Conservation (phyloP, 2,797 vertebrate species). For the Microctenopoma steveboyesi region DNA sequence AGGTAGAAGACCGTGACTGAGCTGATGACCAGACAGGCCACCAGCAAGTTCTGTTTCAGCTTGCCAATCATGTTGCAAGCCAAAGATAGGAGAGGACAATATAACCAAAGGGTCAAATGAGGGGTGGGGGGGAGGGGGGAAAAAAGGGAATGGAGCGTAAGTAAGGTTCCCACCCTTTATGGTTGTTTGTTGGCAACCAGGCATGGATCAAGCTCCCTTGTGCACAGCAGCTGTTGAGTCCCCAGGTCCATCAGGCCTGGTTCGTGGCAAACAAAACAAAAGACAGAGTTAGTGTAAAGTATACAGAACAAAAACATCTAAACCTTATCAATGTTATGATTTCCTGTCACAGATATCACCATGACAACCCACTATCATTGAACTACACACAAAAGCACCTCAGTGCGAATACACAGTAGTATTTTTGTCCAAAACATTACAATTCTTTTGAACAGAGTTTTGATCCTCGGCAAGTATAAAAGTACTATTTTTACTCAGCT, state of each 20-base stretch:
- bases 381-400: conserved; percentile 2
- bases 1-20: conserved; percentile 95
- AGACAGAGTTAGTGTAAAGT: conserved; percentile 10
- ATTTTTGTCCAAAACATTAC: no score
- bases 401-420: conserved; percentile 8
- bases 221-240: conserved; percentile 67
- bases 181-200: conserved; percentile 64
- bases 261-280: conserved; percentile 47
- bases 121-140: conserved; percentile 25
- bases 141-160: conserved; percentile 35
- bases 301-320: conserved; percentile 3
- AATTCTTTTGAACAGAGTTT: not conserved
- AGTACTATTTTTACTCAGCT: not conserved
- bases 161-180: conserved; percentile 70
- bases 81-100: conserved; percentile 26
- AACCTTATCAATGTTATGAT: conserved; percentile 16
- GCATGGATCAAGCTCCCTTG: conserved; percentile 73
- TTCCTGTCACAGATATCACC: conserved; percentile 11
- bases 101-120: conserved; percentile 41
- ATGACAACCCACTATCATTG: not conserved
- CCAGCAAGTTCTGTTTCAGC: conserved; percentile 94
- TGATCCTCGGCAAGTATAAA: conserved; percentile 30
- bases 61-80: conserved; percentile 89
- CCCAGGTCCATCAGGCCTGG: conserved; percentile 84
- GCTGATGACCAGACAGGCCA: conserved; percentile 95